phyloP scores from a whole-genome alignment of 92 coral and sea anemone genomes.

The Epizoanthus ramosus region DNA sequence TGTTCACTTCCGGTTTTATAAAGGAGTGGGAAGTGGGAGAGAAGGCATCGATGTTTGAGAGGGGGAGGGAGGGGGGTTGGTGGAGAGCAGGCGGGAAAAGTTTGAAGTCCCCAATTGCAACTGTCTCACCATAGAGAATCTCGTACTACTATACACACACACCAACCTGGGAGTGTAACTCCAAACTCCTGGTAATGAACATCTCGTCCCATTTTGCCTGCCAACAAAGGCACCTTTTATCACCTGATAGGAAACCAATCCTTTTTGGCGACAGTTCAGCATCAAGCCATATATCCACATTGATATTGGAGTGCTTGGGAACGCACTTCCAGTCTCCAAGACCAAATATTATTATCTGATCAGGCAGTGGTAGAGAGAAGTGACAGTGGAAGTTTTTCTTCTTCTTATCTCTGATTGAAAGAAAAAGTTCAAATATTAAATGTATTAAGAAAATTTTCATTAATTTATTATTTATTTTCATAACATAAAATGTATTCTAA shows the following conservation, averaged over 20 bases:
- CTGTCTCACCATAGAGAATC: too few relatives aligned
- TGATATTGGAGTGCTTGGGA: conserved; percentile 52
- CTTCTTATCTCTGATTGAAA: conserved; percentile 54
- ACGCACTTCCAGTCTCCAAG: conserved; percentile 79
- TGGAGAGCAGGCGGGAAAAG: too few relatives aligned
- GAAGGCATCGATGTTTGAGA: too few relatives aligned
- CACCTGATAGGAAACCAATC: conserved; percentile 70
- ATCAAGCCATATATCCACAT: conserved; percentile 75
- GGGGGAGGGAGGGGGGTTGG: too few relatives aligned
- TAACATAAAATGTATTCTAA: too few relatives aligned
- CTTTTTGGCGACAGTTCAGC: conserved; percentile 68
- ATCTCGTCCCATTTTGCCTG: conserved; percentile 73
- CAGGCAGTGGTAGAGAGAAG: conserved; percentile 86
- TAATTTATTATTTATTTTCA: too few relatives aligned
- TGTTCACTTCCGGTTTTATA: too few relatives aligned
- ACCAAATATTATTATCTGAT: conserved; percentile 83
- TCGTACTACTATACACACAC: background rate
- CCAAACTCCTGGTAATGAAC: conserved; percentile 65
- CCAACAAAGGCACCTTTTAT: conserved; percentile 72
- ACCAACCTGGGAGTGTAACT: conserved; percentile 72
- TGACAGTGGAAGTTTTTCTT: conserved; percentile 73
- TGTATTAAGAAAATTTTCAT: too few relatives aligned
- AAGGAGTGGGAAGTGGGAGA: too few relatives aligned
- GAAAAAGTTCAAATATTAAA: too few relatives aligned
- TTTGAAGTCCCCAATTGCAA: too few relatives aligned